phyloP scores from a whole-genome alignment of 2,888 invertebrate species.

The Hypercompe scribonia region DNA sequence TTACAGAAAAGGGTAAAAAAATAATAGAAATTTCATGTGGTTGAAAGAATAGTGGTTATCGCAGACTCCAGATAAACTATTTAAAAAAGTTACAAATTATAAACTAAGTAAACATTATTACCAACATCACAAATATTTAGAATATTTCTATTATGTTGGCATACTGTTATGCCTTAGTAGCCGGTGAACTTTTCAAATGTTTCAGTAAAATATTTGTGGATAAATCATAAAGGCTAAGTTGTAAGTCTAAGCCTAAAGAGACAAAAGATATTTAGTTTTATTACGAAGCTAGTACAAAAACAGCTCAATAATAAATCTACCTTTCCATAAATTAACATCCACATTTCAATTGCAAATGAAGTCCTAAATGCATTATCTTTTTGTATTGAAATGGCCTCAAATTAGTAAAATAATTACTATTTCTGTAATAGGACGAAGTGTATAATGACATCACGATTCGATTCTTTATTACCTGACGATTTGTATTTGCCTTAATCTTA shows the following conservation, averaged over 20 bases:
- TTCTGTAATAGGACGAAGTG: conserved; percentile 17
- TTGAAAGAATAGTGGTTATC: no score
- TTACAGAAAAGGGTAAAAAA: no score
- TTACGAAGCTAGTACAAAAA: not conserved
- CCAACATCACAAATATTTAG: not conserved
- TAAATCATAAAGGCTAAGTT: not conserved
- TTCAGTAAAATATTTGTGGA: not conserved
- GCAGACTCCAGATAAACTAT: no score
- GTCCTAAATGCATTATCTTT: conserved; percentile 7
- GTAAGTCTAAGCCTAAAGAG: not conserved
- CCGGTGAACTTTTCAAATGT: not conserved
- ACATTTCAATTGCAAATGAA: conserved; percentile 14
- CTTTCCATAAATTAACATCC: conserved; percentile 3
- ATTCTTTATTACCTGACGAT: conserved; percentile 6
- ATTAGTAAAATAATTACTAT: not conserved
- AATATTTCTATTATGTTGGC: not conserved
- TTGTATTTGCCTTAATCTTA: not conserved
- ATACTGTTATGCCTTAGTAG: not conserved
- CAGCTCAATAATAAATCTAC: conserved; percentile 7
- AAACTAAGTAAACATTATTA: not conserved
- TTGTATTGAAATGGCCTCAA: not conserved
- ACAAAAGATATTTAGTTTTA: not conserved
- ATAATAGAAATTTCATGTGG: no score
- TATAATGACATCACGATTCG: conserved; percentile 46
- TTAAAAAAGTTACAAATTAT: not conserved